These are phyloP conservation scores for Sebastes minor DNA, from an alignment of 2,797 vertebrate species.

Conservation along the genomic window DNA sequence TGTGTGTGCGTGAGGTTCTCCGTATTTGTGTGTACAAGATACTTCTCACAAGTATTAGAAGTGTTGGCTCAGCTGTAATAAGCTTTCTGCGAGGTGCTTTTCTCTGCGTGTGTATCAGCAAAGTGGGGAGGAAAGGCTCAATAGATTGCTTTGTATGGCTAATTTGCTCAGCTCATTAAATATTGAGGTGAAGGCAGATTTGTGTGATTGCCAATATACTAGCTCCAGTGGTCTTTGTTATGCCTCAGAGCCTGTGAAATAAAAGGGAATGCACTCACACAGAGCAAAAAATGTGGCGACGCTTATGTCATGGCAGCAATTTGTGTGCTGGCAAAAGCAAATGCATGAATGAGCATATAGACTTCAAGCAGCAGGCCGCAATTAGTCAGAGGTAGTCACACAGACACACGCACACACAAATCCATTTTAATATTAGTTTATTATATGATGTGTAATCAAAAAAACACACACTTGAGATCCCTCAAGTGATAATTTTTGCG, in stretches of 20 bases:
- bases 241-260: slow-evolving; percentile 67
- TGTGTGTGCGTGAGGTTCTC: not conserved
- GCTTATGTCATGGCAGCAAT: slow-evolving; percentile 39
- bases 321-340: slow-evolving; percentile 21
- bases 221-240: slow-evolving; percentile 72
- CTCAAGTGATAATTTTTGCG: not conserved
- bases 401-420: not conserved
- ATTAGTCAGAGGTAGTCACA: not conserved
- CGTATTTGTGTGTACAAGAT: slow-evolving; percentile 17
- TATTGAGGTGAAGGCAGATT: slow-evolving; percentile 82
- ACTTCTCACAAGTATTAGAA: slow-evolving; percentile 33
- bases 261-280: slow-evolving; percentile 38
- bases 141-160: slow-evolving; percentile 80
- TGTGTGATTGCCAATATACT: slow-evolving; percentile 80
- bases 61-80: slow-evolving; percentile 66
- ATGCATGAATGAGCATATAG: slow-evolving; percentile 19
- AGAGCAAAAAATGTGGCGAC: not conserved
- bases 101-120: slow-evolving; percentile 57
- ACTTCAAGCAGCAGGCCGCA: not conserved
- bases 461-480: not conserved
- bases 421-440: not conserved
- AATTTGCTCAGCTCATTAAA: slow-evolving; percentile 85
- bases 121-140: slow-evolving; percentile 72
- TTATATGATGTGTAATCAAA: not conserved
- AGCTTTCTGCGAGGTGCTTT: slow-evolving; percentile 52